Conservation (phyloP, 2,797 vertebrate genomes). For the Sebastes matsubarae region DNA sequence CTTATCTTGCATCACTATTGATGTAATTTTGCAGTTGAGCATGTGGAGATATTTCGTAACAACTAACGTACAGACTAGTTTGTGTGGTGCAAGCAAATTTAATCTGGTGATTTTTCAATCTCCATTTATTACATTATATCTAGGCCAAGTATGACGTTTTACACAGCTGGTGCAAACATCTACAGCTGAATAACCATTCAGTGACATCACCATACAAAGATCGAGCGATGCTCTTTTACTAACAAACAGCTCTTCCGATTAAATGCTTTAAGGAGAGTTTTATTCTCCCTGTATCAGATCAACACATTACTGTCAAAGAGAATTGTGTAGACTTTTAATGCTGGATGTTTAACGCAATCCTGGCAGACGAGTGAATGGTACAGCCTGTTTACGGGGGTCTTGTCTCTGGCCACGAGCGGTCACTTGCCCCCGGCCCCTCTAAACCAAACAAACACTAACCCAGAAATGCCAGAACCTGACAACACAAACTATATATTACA, state of each 20-base stretch:
- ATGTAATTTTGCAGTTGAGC: background rate
- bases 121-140: background rate
- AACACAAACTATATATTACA: constrained; percentile 70
- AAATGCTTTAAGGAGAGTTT: constrained; percentile 27
- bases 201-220: constrained; percentile 33
- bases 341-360: constrained; percentile 20
- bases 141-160: constrained; percentile 7
- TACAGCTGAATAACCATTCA: constrained; percentile 16
- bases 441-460: constrained; percentile 74
- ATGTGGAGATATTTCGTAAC: background rate
- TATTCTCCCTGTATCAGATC: background rate
- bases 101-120: background rate
- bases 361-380: constrained; percentile 27
- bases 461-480: constrained; percentile 71
- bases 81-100: background rate
- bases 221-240: background rate
- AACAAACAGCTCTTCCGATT: constrained; percentile 4
- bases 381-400: constrained; percentile 61
- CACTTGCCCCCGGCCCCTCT: constrained; percentile 69
- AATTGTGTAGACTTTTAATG: background rate
- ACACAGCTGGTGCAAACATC: constrained; percentile 30
- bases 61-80: background rate
- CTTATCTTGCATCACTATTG: background rate
- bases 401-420: constrained; percentile 69
- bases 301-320: background rate